Base-by-base conservation (phyloP, 2,113 vertebrate genomes). In the Pteruthius melanotis region DNA sequence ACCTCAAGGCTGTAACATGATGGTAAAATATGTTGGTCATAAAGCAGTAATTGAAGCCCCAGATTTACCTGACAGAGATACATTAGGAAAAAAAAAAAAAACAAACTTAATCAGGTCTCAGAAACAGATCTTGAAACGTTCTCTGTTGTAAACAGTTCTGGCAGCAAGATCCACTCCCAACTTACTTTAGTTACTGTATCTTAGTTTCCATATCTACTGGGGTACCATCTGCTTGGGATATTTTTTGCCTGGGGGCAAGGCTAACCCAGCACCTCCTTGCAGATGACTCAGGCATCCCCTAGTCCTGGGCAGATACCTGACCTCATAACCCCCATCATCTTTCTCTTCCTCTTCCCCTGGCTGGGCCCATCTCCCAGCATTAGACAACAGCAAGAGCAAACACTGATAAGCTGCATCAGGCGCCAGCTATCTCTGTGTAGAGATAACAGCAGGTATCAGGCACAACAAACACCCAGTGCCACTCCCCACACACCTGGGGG, bases 331-430 rank as follows among this genome's bases (percentile, higher is more conserved):
- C 50, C 11, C 22, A 65, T 63, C 70, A 30, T 47, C 53, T 6
- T 86, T 61, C 71, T 89, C 68, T 87, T 91, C 47, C 83, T 75
- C 23, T 85, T 50, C 39, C 90, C 45, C 75, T 57, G 42, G 50
- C 45, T 52, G 44, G 60, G 35, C 31, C 66, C 44, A 69, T 66
- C 68, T 92, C 79, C 59, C 64, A 66, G 27, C 50, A 11, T 15
- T 14, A 93, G 68, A 70, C 49, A 87, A 26, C 37, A 77, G 78
- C 37, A 70, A 91, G 60, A 92, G 64, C 83, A 96, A 97, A 97
- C 85, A 94, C 68, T 83, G 95, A 95, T 92, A 95, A 95, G 53
- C 44, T 40, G 14, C 71, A 44, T 69, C 60, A 66, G 94, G 92
- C 60, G 31, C 94, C 96, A 96, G 64, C 40, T 81, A 33, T 93